Base-by-base conservation (phyloP, 2,113 vertebrate genomes). In the Orthochromis indermauri region DNA sequence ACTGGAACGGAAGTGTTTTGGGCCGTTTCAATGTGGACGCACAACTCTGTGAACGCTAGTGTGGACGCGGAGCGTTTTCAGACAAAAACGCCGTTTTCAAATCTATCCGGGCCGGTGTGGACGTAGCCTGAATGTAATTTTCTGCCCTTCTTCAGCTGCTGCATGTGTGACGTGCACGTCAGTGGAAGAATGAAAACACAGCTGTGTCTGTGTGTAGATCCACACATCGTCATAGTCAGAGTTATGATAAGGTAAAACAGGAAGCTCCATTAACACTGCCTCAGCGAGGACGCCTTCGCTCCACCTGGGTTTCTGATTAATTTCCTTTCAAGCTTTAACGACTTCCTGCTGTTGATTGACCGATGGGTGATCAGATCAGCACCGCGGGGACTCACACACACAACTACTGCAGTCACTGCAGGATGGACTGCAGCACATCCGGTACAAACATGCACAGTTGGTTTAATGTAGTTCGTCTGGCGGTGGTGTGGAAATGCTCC, bases 1-100 rank as follows among this genome's bases (percentile, higher is more conserved):
- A 55, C 11, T 7, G 53, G 7, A 49, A 1, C 0, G 4, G 4
- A 55, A 13, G 0, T 0, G 11, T 55, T 55, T 26, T 1, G 4
- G 7, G 12, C 1, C 2, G 4, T 14, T 26, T 55, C 21, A 55
- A 26, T 14, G 11, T 55, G 11, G 54, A 55, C 21, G 11, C 54
- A 55, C 53, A 55, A 2, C 21, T 55, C 4, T 21, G 51, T 24
- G 53, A 54, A 51, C 19, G 10, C 49, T 55, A 2, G 53, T 55
- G 53, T 24, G 53, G 42, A 42, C 5, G 13, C 3, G 12, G 40
- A 13, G 42, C 13, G 6, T 45, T 47, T 47, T 14, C 42, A 45
- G 42, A 45, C 3, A 1, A 16, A 47, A 47, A 16, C 0, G 1
- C 45, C 0, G 14, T 47, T 47, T 47, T 47, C 5, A 8, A 8